phyloP scores from a whole-genome alignment of 1,140 invertebrate genomes.

The Helicoverpa zea region DNA sequence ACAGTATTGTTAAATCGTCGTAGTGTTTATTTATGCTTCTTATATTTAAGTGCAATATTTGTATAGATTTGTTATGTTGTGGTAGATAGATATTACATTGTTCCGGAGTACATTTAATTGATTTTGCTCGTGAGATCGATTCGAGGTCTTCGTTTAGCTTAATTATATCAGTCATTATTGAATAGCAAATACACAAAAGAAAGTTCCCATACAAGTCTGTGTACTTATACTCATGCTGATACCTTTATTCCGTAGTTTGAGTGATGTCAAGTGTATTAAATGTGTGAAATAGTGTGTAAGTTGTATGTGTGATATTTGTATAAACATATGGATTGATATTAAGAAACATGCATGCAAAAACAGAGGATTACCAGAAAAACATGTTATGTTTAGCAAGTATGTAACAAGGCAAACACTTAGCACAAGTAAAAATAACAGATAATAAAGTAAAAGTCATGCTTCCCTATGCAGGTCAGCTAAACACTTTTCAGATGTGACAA shows the following conservation, averaged over 20 bases:
- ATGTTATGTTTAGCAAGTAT: neutral
- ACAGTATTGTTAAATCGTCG: conserved; percentile 27
- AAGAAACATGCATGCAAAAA: neutral
- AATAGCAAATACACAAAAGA: too few species aligned
- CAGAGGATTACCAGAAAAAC: neutral
- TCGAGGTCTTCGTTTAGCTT: neutral
- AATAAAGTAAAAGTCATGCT: too few species aligned
- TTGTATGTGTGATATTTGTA: too few species aligned
- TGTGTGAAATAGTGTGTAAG: too few species aligned
- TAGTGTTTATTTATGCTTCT: conserved; percentile 44
- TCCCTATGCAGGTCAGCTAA: conserved; percentile 4
- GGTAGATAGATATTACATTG: neutral
- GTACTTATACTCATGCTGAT: too few species aligned
- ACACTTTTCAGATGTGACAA: conserved; percentile 23
- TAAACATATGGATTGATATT: too few species aligned
- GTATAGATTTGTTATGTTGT: neutral
- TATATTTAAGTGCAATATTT: conserved; percentile 30
- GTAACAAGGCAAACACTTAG: neutral
- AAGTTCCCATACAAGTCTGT: too few species aligned
- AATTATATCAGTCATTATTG: conserved; percentile 3
- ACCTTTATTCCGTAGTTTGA: too few species aligned
- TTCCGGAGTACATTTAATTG: neutral
- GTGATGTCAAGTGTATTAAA: too few species aligned
- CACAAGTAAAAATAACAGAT: too few species aligned
- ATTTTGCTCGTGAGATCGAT: neutral